Percentiles rank a stretch among this genome's conserved stretches.
Evolutionary conservation across 2,113 vertebrate species (phyloP).

Genomic region (Lipophrys pholis): DNA sequence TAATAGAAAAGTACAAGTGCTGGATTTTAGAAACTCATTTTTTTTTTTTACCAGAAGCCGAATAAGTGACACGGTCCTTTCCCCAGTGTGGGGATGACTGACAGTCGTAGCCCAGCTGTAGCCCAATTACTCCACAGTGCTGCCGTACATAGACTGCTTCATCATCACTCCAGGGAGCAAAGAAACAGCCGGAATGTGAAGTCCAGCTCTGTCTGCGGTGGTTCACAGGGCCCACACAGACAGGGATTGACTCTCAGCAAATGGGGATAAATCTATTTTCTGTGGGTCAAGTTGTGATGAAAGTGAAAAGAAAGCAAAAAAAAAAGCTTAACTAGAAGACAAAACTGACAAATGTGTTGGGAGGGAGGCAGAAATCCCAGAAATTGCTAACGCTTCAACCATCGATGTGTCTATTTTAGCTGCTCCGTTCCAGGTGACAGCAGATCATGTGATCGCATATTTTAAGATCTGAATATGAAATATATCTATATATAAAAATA

Average conservation of each 20-base stretch:
- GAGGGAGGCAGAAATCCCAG: not conserved
- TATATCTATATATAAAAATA: too few relatives aligned
- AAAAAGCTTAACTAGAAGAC: not conserved
- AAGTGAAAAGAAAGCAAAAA: constrained; percentile 9
- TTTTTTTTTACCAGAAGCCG: constrained; percentile 1
- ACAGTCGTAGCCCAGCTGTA: constrained; percentile 32
- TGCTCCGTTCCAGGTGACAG: too few relatives aligned
- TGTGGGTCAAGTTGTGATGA: constrained; percentile 3
- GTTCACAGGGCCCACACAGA: constrained; percentile 14
- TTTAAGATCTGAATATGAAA: too few relatives aligned
- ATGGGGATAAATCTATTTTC: constrained; percentile 10
- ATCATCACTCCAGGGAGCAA: constrained; percentile 36
- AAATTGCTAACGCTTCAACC: constrained; percentile 1
- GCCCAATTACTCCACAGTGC: constrained; percentile 42
- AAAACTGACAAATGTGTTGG: not conserved
- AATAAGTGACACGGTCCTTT: constrained; percentile 19
- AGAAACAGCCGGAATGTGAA: constrained; percentile 19
- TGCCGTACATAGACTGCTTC: constrained; percentile 31
- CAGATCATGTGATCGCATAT: too few relatives aligned
- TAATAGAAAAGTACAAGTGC: too few relatives aligned
- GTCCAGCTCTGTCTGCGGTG: constrained; percentile 9
- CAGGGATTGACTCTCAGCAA: constrained; percentile 18
- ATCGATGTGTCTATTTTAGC: not conserved
- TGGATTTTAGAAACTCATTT: not conserved
- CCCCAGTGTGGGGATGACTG: constrained; percentile 20